phyloP scores from a whole-genome alignment of 2,888 invertebrate species.

The Parnassius apollo region DNA sequence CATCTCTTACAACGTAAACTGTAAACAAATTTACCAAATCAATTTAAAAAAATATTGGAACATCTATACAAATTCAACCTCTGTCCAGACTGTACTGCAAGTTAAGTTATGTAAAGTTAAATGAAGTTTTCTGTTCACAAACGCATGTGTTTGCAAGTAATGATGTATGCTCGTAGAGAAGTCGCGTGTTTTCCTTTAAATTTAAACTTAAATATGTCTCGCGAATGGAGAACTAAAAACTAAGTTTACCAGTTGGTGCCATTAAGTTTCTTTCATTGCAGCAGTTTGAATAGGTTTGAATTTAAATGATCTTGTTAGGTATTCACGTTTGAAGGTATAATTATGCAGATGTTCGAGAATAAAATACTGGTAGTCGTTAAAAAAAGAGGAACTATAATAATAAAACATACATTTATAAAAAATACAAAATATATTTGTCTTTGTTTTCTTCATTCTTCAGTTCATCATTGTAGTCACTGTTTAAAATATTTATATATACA shows the following conservation, averaged over 20 bases:
- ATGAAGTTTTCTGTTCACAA: conserved; percentile 51
- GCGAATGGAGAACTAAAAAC: conserved; percentile 29
- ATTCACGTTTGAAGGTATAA: no score
- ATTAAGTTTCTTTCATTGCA: conserved; percentile 11
- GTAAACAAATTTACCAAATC: no score
- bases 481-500: no score
- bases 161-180: conserved; percentile 62
- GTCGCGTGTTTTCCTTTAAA: conserved; percentile 53
- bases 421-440: no score
- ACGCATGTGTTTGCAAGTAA: conserved; percentile 57
- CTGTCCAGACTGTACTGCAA: conserved; percentile 44
- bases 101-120: conserved; percentile 51
- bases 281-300: not conserved
- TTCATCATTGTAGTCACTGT: no score
- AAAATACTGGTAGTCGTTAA: no score
- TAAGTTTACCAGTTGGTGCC: conserved; percentile 2
- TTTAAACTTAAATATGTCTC: conserved; percentile 48
- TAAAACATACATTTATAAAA: no score
- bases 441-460: no score
- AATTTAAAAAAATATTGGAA: not conserved
- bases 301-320: not conserved
- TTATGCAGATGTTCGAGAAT: no score
- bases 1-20: no score
- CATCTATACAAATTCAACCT: conserved; percentile 38
- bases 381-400: no score